These are phyloP conservation scores for Zophobas atratus DNA, from an alignment of 1,140 invertebrate species.

Conservation along the genomic window DNA sequence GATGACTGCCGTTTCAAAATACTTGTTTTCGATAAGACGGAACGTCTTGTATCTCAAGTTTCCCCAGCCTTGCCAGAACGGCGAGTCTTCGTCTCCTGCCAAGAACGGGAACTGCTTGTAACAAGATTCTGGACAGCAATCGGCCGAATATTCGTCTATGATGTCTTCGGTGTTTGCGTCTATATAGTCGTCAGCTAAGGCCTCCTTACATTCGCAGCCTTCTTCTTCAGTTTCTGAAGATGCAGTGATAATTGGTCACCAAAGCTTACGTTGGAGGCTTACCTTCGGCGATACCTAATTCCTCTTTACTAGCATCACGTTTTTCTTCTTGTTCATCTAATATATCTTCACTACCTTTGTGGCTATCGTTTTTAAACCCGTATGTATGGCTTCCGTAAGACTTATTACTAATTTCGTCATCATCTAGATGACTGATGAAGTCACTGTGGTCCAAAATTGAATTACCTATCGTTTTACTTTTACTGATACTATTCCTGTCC, in stretches of 20 bases:
- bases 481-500: constrained; percentile 66
- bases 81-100: constrained; percentile 90
- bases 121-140: constrained; percentile 93
- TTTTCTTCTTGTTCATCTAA: constrained; percentile 90
- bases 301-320: constrained; percentile 92
- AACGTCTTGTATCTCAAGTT: constrained; percentile 94
- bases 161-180: constrained; percentile 76
- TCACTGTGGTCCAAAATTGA: constrained; percentile 66
- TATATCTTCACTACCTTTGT: constrained; percentile 88
- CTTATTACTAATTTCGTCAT: constrained; percentile 88
- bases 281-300: constrained; percentile 82
- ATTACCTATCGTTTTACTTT: constrained; percentile 66
- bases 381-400: constrained; percentile 95
- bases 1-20: constrained; percentile 99
- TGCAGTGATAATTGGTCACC: neutral
- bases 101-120: constrained; percentile 90
- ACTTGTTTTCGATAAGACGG: constrained; percentile 97
- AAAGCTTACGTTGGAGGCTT: constrained; percentile 34
- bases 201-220: constrained; percentile 74
- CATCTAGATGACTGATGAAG: constrained; percentile 70
- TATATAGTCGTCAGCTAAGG: constrained; percentile 69
- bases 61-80: constrained; percentile 95
- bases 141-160: constrained; percentile 87
- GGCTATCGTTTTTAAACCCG: constrained; percentile 89
- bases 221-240: constrained; percentile 74